These are phyloP conservation scores for Oreochromis niloticus DNA, from an alignment of 2,113 vertebrate genomes.

Conservation along the genomic window DNA sequence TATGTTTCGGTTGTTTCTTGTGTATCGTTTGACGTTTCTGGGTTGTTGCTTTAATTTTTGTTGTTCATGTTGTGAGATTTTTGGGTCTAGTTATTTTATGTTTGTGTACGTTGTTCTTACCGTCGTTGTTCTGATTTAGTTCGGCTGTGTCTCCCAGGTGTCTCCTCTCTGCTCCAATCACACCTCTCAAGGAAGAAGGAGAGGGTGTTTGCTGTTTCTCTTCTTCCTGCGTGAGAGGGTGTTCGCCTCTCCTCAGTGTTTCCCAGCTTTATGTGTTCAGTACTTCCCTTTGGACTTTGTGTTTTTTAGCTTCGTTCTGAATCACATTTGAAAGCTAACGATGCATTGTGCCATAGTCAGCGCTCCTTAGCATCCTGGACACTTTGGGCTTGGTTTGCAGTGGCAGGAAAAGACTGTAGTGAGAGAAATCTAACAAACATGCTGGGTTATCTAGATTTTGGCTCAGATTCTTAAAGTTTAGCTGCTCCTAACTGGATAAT, in stretches of 20 bases:
- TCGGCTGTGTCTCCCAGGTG: fast-evolving
- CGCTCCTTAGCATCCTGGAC: not conserved
- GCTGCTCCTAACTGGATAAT: not conserved
- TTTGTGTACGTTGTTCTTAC: not conserved
- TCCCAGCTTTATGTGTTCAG: fast-evolving
- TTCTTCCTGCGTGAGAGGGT: too few relatives aligned
- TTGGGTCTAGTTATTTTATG: not conserved
- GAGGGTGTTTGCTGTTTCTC: not conserved
- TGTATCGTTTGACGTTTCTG: not conserved
- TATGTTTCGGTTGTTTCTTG: not conserved
- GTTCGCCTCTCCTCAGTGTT: not conserved
- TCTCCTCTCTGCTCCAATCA: not conserved
- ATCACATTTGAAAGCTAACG: not conserved
- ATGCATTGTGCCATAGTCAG: not conserved
- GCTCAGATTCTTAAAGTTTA: not conserved
- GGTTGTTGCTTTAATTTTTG: not conserved
- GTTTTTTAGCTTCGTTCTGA: not conserved
- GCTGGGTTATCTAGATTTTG: not conserved
- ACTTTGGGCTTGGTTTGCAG: not conserved
- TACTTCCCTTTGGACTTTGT: not conserved
- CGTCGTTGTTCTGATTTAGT: not conserved
- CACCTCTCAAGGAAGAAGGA: not conserved
- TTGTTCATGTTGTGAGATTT: not conserved
- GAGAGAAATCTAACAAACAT: not conserved
- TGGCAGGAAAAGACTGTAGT: not conserved